A percentile compares a stretch with the other conserved stretches of the same genome.
These are phyloP conservation scores for Hippasteria phrygiana DNA, from an alignment of 53 echinoderm and acorn worm genomes.

Conservation along the genomic window DNA sequence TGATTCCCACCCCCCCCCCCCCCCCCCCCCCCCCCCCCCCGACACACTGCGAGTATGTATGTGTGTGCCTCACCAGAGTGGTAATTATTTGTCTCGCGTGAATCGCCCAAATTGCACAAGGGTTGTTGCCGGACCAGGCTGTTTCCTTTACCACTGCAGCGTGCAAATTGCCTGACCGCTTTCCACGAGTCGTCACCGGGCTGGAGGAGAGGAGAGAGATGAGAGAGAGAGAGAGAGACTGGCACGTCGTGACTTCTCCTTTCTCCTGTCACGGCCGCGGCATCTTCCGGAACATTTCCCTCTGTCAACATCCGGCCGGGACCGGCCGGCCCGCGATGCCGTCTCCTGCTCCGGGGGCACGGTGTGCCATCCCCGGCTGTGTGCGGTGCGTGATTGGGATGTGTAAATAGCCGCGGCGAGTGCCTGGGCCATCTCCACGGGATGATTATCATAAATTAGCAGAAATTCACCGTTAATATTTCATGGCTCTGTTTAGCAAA, in stretches of 20 bases:
- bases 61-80: too few species aligned
- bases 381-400: slow-evolving; percentile 47
- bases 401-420: background rate
- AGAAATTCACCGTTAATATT: background rate
- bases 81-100: too few species aligned
- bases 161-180: slow-evolving; percentile 1
- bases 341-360: background rate
- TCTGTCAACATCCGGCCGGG: slow-evolving; percentile 55
- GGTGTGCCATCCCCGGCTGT: background rate
- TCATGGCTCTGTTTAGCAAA: background rate
- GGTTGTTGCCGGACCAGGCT: background rate
- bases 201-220: too few species aligned
- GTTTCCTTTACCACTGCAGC: background rate
- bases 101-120: too few species aligned
- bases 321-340: background rate
- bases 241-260: slow-evolving; percentile 41
- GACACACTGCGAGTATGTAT: too few species aligned
- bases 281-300: slow-evolving; percentile 67
- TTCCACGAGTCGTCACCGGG: background rate
- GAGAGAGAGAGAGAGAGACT: background rate
- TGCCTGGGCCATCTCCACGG: background rate
- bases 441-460: slow-evolving; percentile 46
- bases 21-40: too few species aligned
- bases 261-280: slow-evolving; percentile 32
- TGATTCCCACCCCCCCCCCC: too few species aligned